Evolutionary conservation across 2,888 invertebrate genomes (phyloP), one percentile per base, ranked within the genome.

Genomic region (Volucella zonaria): DNA sequence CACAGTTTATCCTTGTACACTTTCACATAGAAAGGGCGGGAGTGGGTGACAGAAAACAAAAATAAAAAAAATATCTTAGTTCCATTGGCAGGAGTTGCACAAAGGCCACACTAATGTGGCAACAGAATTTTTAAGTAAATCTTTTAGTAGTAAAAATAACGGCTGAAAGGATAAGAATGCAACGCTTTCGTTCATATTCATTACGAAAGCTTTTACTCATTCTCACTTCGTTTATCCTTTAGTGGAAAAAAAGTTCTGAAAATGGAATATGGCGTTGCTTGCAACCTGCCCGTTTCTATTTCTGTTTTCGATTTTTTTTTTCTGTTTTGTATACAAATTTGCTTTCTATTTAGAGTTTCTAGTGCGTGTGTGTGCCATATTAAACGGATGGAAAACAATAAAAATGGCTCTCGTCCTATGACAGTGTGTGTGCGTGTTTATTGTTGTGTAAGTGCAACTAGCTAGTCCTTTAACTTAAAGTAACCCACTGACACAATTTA

Each of bases 401-500:
- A 74, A 64, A 75, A 64, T 42, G 23, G 8, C 42, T 64, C 73
- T 56, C 66, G 38, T 68, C 2, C 31, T 31, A 6, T 31, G 6
- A 31, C 1, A 31, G 31, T 31, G 31, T 31, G 31, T 31, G 6
- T 1, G 4, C 4, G 31, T 31, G 31, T 31, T 6, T 6, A 2
- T 6, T 31, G 4, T 31, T 23, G 2, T 23, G 23, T 23, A 23
- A 4, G 58, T 82, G 61, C 58, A 52, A 58, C 11, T 45, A 64
- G 31, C 64, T 42, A 66, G 56, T 75, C 68, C 70, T 82, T 82
- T 51, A 68, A 68, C 70, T 66, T 70, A 71, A 74, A 83, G 79
- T 66, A 83, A 83, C 82, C 82, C 79, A 83, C 79, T 83, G 82
- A 83, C 82, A 83, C 79, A 83, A 70, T 83, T 83, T 83, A 83